Percentiles rank a stretch among this genome's conserved stretches.
Conservation (phyloP, 37 sponge, comb jelly and placozoan species). For the Geodia barretti region DNA sequence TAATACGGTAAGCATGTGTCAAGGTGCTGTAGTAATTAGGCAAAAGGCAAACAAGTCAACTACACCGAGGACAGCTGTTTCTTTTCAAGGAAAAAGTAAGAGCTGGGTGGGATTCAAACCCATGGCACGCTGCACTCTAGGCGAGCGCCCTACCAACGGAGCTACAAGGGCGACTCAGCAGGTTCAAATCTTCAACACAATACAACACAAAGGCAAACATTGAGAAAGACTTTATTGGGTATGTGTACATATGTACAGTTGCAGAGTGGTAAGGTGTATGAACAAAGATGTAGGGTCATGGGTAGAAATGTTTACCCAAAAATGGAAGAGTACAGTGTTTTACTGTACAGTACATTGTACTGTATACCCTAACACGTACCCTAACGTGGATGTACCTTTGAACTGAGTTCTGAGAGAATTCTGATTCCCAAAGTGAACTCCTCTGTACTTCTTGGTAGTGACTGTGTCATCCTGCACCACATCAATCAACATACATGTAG, state of each 20-base stretch:
- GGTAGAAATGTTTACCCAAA: no score
- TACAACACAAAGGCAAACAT: no score
- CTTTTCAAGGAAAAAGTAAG: neutral
- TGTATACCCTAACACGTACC: neutral
- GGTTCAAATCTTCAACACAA: no score
- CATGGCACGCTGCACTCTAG: neutral
- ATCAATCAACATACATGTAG: neutral
- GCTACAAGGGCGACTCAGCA: no score
- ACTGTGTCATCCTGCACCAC: slow-evolving; percentile 36
- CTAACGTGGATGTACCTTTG: slow-evolving; percentile 29
- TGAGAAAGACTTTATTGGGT: neutral
- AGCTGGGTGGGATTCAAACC: neutral
- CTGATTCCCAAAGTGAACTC: slow-evolving; percentile 78
- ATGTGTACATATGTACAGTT: neutral
- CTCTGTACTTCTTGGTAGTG: slow-evolving; percentile 81
- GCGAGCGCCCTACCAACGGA: no score
- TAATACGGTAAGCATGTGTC: no score
- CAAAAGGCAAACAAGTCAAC: no score
- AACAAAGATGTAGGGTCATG: neutral
- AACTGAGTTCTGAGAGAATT: slow-evolving; percentile 64
- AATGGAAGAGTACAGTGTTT: neutral
- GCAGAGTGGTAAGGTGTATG: neutral
- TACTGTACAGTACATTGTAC: neutral
- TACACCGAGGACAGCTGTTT: no score
- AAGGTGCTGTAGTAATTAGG: no score